Base-by-base conservation (phyloP, 2,797 vertebrate genomes). In the Eospalax fontanierii region DNA sequence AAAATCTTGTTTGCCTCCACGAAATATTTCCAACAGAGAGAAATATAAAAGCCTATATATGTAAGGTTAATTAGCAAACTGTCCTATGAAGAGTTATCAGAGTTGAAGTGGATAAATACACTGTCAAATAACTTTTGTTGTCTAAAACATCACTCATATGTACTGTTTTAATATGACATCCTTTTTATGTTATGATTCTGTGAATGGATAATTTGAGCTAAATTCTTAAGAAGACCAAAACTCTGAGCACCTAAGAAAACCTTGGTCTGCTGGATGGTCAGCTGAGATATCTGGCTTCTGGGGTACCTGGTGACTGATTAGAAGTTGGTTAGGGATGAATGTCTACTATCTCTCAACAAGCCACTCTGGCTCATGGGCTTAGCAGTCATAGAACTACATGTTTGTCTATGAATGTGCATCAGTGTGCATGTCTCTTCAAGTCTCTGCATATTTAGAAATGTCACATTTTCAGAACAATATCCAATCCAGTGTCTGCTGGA, bases 11-110 rank as follows among this genome's bases (percentile, higher is more conserved):
- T 90, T 66, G 12, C 16, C 28, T 91, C 28, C 85, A 73, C 79
- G 59, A 91, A 94, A 70, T 78, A 86, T 74, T 93, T 94, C 40
- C 54, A 90, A 80, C 1, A 76, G 21, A 87, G 16, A 6, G 79
- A 92, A 90, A 89, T 46, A 83, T 71, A 94, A 92, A 93, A 50
- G 15, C 2, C 8, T 81, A 6, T 35, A 12, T 63, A 38, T 30
- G 65, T n/a, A 59, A 85, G 10, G 87, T 89, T 68, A 89, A 71
- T 22, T 65, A 73, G 15, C 18, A 91, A 93, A 92, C 30, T 57
- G 38, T 30, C 4, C 8, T 81, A 24, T 79, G 33, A 76, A 9
- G 54, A 26, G 15, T 15, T 70, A 46, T 87, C 63, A 85, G 40
- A 87, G 83, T 10, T 94, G 8, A 84, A 90, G 33, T 61, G 14